These are phyloP conservation scores for Cisticola juncidis DNA, from an alignment of 2,113 vertebrate genomes.

Conservation along the genomic window DNA sequence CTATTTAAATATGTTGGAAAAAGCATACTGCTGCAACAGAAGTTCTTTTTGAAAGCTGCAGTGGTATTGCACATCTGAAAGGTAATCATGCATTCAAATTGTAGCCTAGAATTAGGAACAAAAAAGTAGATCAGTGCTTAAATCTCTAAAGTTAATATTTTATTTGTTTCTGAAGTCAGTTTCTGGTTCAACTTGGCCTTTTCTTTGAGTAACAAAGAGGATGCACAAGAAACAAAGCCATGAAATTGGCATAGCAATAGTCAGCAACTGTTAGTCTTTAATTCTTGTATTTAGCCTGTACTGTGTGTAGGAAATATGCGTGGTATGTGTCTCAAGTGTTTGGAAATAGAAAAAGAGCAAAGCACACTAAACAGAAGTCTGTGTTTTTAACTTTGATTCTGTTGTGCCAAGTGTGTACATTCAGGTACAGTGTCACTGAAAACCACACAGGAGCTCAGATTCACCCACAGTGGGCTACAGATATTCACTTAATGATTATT, in stretches of 20 bases:
- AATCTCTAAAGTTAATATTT: background rate
- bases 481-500: background rate
- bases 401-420: accelerated
- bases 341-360: background rate
- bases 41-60: background rate
- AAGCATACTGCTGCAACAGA: background rate
- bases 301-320: background rate
- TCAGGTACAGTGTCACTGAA: background rate
- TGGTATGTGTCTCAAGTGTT: background rate
- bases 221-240: background rate
- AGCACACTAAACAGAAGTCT: background rate
- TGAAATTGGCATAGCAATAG: background rate
- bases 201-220: background rate
- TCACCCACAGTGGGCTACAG: background rate
- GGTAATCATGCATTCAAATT: background rate
- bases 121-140: background rate
- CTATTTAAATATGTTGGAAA: background rate
- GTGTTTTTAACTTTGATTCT: background rate
- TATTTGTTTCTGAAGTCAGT: background rate
- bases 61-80: background rate
- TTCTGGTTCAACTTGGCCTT: background rate
- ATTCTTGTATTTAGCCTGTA: background rate
- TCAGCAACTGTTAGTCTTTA: background rate
- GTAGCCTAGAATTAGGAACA: background rate
- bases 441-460: background rate